These are phyloP conservation scores for Bubo blakistoni DNA, from an alignment of 2,113 vertebrate genomes.

Conservation along the genomic window DNA sequence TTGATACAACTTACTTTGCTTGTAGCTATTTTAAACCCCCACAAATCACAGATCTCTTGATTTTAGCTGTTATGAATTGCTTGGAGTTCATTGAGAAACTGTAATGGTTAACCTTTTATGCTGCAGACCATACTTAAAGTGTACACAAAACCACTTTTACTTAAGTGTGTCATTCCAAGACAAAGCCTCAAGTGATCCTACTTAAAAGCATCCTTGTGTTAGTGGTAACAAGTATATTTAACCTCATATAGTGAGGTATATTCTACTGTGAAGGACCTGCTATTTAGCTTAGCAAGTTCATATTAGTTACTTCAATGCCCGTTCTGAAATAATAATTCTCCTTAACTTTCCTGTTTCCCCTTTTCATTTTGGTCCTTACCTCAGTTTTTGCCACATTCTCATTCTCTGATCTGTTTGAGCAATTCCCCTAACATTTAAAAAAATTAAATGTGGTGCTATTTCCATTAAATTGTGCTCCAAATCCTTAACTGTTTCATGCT, in stretches of 20 bases:
- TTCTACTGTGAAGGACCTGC: not conserved
- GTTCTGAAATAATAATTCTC: not conserved
- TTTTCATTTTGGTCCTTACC: not conserved
- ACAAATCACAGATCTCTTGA: not conserved
- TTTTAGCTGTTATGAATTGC: not conserved
- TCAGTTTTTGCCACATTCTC: not conserved
- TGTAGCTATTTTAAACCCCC: not conserved
- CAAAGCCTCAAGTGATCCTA: not conserved
- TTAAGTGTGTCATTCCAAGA: not conserved
- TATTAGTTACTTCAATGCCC: not conserved
- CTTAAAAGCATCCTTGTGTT: not conserved
- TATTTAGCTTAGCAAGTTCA: not conserved
- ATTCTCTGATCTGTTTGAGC: not conserved
- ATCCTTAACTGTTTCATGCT: not conserved
- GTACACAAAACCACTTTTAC: not conserved
- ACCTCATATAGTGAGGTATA: not conserved
- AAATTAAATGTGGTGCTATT: not conserved
- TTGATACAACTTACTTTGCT: not conserved
- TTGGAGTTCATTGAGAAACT: not conserved
- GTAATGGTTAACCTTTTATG: not conserved
- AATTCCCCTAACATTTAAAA: not conserved
- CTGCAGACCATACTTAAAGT: not conserved
- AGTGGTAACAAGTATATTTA: slow-evolving; percentile 23
- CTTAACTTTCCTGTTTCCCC: not conserved
- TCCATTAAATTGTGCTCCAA: not conserved